phyloP scores from a whole-genome alignment of 2,797 vertebrate genomes.

The Siniperca scherzeri region DNA sequence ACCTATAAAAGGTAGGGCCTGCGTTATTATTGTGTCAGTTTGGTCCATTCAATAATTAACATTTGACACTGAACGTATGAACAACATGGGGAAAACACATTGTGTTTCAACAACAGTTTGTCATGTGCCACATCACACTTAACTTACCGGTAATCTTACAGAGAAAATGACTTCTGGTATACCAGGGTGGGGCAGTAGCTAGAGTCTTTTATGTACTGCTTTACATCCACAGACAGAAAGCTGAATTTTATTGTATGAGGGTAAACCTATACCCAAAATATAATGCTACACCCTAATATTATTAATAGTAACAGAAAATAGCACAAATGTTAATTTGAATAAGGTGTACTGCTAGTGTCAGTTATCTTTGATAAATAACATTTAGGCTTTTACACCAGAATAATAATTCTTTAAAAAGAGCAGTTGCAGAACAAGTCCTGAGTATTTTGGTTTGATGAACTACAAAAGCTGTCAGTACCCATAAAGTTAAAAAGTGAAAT shows the following conservation, averaged over 20 bases:
- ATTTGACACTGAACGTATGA: conserved; percentile 20
- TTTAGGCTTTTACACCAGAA: neutral
- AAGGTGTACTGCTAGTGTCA: neutral
- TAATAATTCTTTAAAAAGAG: neutral
- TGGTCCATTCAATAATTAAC: conserved; percentile 46
- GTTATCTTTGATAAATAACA: neutral
- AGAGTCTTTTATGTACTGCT: conserved; percentile 6
- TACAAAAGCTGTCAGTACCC: neutral
- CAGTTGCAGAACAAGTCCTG: neutral
- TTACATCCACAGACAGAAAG: neutral
- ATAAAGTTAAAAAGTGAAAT: neutral
- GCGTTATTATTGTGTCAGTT: neutral
- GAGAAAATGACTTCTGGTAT: neutral
- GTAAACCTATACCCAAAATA: neutral
- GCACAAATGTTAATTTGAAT: neutral
- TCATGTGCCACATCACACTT: neutral
- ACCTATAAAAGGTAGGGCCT: neutral
- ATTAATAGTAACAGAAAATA: neutral
- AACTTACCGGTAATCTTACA: neutral
- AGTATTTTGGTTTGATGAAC: neutral
- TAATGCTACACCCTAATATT: neutral
- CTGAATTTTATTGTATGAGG: neutral
- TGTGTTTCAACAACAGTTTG: neutral
- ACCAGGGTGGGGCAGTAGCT: conserved; percentile 44
- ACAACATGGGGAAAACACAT: neutral